These are phyloP conservation scores for Narcine bancroftii DNA, from an alignment of 2,113 vertebrate genomes.

Conservation along the genomic window DNA sequence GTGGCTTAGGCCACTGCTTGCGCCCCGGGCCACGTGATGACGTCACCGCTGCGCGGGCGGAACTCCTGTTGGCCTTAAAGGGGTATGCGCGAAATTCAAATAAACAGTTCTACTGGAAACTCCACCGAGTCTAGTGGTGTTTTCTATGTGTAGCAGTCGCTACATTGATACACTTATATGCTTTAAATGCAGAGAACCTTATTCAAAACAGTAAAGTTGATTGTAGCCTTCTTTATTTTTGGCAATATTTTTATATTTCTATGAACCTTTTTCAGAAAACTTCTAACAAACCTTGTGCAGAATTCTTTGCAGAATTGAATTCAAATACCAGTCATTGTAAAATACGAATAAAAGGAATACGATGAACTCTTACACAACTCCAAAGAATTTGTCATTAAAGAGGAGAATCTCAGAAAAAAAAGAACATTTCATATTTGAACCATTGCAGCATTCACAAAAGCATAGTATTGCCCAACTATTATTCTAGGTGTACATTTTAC, in stretches of 20 bases:
- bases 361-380: not conserved
- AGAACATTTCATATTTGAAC: constrained; percentile 23
- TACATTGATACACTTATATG: not conserved
- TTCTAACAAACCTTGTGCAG: not conserved
- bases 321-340: not conserved
- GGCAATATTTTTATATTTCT: not conserved
- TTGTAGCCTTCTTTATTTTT: not conserved
- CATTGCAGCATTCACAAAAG: constrained; percentile 19
- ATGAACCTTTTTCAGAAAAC: not conserved
- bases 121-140: too few species aligned
- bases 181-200: not conserved
- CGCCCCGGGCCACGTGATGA: too few species aligned
- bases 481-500: constrained; percentile 9
- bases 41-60: too few species aligned
- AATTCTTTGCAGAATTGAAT: not conserved
- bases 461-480: constrained; percentile 20
- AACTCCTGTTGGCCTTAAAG: too few species aligned
- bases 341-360: not conserved
- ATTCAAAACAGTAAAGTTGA: not conserved
- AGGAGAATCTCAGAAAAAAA: not conserved
- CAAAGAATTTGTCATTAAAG: too few species aligned
- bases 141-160: too few species aligned
- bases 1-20: too few species aligned
- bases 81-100: too few species aligned
- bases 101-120: too few species aligned